A percentile compares a stretch with the other conserved stretches of the same genome.
These are phyloP conservation scores for Neocrepidodera transversa DNA, from an alignment of 2,888 invertebrate genomes.

Conservation along the genomic window DNA sequence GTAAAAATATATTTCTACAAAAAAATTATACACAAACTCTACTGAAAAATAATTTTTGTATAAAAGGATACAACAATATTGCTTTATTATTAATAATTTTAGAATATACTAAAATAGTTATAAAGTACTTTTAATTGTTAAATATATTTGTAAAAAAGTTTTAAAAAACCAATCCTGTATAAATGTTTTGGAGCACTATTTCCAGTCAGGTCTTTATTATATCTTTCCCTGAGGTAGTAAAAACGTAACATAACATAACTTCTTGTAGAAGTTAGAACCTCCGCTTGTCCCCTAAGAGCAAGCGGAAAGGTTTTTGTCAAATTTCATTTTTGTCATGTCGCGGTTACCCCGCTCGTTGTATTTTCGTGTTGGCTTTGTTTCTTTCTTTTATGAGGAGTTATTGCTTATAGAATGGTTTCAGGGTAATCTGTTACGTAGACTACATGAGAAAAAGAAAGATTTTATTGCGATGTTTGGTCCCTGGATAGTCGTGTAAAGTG, in stretches of 20 bases:
- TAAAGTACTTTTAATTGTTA: no score
- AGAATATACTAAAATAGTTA: no score
- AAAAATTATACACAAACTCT: no score
- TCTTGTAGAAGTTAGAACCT: constrained; percentile 61
- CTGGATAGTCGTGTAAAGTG: constrained; percentile 1
- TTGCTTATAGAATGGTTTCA: constrained; percentile 25
- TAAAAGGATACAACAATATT: no score
- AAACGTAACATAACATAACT: constrained; percentile 63
- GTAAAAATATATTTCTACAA: no score
- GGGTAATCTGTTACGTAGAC: constrained; percentile 22
- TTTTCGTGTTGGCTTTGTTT: constrained; percentile 22
- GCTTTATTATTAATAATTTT: no score
- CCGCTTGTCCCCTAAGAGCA: constrained; percentile 36
- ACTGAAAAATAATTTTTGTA: no score
- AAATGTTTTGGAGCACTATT: constrained; percentile 32
- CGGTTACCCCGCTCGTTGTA: constrained; percentile 8
- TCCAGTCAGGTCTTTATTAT: constrained; percentile 63
- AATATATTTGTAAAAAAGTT: no score
- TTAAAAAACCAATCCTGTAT: background rate
- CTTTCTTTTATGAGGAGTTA: constrained; percentile 22
- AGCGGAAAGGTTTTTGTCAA: constrained; percentile 48
- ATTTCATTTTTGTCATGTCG: constrained; percentile 50
- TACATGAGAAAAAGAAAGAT: background rate
- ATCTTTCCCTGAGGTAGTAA: constrained; percentile 60
- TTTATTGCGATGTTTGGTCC: constrained; percentile 10